Conservation (phyloP, 2,113 vertebrate species). For the Cyphomyrus plagiostoma region DNA sequence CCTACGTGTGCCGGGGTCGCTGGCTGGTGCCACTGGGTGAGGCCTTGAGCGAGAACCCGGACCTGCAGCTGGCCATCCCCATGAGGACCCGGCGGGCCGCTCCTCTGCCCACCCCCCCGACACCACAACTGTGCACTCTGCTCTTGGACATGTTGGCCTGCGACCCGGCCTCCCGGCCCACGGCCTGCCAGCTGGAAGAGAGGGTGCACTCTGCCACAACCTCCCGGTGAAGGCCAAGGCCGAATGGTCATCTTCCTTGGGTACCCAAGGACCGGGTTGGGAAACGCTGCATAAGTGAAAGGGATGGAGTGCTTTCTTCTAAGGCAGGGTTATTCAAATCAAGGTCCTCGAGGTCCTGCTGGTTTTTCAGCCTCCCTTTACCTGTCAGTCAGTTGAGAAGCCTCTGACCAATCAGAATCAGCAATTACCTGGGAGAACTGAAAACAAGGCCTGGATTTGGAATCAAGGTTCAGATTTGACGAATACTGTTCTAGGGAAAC, state of each 20-base stretch:
- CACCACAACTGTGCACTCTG: constrained; percentile 76
- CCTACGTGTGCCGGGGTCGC: constrained; percentile 78
- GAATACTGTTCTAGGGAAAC: neutral
- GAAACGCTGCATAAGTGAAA: neutral
- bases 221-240: constrained; percentile 31
- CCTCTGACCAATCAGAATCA: no score
- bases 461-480: no score
- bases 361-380: no score
- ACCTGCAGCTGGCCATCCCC: constrained; percentile 88
- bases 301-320: neutral
- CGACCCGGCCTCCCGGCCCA: constrained; percentile 82
- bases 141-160: constrained; percentile 89
- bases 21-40: constrained; percentile 88
- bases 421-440: no score
- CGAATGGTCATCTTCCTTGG: neutral
- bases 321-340: no score
- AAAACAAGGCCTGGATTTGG: no score
- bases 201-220: constrained; percentile 70
- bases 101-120: constrained; percentile 55
- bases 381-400: no score
- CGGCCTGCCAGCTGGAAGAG: constrained; percentile 81
- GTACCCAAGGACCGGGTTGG: neutral
- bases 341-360: no score
- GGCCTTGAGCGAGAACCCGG: constrained; percentile 87
- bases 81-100: constrained; percentile 83